These are phyloP conservation scores for Diplodus sargus DNA, from an alignment of 2,797 vertebrate genomes.

Conservation along the genomic window DNA sequence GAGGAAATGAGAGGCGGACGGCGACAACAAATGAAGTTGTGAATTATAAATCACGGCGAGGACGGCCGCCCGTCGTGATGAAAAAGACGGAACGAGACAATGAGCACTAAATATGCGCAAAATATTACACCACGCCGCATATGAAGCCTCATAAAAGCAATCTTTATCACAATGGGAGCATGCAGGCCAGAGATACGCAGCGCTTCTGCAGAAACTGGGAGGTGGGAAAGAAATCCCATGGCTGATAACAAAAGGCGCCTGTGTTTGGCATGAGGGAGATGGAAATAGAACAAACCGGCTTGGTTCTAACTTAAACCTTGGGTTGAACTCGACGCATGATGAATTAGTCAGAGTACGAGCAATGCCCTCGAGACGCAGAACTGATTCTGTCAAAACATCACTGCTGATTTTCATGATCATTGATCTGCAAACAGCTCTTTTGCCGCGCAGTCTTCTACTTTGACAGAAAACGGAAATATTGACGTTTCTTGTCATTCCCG, in stretches of 20 bases:
- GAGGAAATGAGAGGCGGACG: slow-evolving; percentile 42
- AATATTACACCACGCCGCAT: neutral
- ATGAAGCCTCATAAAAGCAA: slow-evolving; percentile 55
- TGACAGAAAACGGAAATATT: slow-evolving; percentile 37
- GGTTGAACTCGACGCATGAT: slow-evolving; percentile 51
- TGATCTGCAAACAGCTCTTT: slow-evolving; percentile 48
- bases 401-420: slow-evolving; percentile 61
- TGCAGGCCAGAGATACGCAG: slow-evolving; percentile 52
- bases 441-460: slow-evolving; percentile 24
- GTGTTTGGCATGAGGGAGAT: slow-evolving; percentile 33
- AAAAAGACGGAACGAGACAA: slow-evolving; percentile 27
- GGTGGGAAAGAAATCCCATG: slow-evolving; percentile 7
- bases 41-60: slow-evolving; percentile 45
- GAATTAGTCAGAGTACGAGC: slow-evolving; percentile 52
- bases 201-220: slow-evolving; percentile 16
- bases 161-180: slow-evolving; percentile 54
- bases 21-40: slow-evolving; percentile 41
- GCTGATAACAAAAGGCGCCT: slow-evolving; percentile 38
- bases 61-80: slow-evolving; percentile 23
- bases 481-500: slow-evolving; percentile 24
- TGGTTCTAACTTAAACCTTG: slow-evolving; percentile 34
- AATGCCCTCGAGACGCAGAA: slow-evolving; percentile 50
- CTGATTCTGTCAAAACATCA: slow-evolving; percentile 62
- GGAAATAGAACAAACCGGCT: slow-evolving; percentile 53
- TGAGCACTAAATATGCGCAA: slow-evolving; percentile 46